Conservation (phyloP, 2,113 vertebrate genomes). For the Lasiurus cinereus region DNA sequence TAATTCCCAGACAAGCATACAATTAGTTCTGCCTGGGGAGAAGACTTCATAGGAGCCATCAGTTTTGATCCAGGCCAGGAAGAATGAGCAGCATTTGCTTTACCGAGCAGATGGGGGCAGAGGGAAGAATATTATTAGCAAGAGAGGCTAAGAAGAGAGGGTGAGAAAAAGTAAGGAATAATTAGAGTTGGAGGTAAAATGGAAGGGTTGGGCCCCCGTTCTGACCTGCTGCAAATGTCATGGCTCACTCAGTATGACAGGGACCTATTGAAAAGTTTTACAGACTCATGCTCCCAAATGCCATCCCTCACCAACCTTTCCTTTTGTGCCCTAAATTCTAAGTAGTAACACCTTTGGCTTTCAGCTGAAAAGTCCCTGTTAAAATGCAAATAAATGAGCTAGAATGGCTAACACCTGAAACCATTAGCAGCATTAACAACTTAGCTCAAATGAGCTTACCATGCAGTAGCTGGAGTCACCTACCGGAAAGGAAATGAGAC, state of each 20-base stretch:
- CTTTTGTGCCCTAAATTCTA: neutral
- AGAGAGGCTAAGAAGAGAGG: neutral
- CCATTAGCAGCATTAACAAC: conserved; percentile 14
- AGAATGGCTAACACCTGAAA: conserved; percentile 21
- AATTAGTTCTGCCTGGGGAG: conserved; percentile 20
- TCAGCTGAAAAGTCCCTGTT: conserved; percentile 5
- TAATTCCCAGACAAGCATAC: neutral
- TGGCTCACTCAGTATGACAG: neutral
- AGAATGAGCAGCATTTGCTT: conserved; percentile 27
- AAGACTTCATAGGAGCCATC: conserved; percentile 28
- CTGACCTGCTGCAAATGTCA: neutral
- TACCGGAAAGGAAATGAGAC: conserved; percentile 35
- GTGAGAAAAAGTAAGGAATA: neutral
- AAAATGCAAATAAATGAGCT: conserved; percentile 60
- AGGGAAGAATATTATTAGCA: neutral
- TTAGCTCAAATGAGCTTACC: conserved; percentile 1
- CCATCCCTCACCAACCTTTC: neutral
- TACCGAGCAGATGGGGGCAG: neutral
- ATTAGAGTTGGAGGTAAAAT: neutral
- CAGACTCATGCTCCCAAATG: neutral
- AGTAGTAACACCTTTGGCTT: conserved; percentile 56
- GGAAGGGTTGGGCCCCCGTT: neutral
- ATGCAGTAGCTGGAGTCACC: neutral
- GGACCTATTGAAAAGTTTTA: neutral
- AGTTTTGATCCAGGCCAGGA: neutral